Percentiles rank a stretch among this genome's conserved stretches.
These are phyloP conservation scores for Forbesichthys papilliferus DNA, from an alignment of 2,113 vertebrate genomes.

Conservation along the genomic window DNA sequence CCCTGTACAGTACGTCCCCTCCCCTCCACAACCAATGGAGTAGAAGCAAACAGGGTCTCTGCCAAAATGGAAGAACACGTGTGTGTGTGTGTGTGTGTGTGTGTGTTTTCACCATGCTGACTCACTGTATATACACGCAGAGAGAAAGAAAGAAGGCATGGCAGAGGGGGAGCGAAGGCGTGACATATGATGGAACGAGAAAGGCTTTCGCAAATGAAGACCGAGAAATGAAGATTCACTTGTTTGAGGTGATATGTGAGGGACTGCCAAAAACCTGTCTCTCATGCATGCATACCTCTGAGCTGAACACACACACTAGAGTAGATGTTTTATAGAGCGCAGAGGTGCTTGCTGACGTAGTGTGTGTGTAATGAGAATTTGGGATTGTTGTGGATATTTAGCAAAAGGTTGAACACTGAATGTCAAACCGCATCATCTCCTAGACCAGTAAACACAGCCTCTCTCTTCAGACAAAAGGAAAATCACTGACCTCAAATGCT, in stretches of 20 bases:
- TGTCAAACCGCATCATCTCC: background rate
- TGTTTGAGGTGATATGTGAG: no score
- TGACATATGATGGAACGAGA: background rate
- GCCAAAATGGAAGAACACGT: background rate
- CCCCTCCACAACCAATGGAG: constrained; percentile 29
- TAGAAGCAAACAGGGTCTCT: constrained; percentile 23
- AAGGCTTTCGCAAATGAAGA: background rate
- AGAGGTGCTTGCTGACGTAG: background rate
- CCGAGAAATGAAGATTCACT: background rate
- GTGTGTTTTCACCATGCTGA: constrained; percentile 47
- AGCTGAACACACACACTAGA: background rate
- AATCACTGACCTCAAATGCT: constrained; percentile 1
- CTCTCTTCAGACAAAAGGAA: background rate
- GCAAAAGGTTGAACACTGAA: background rate
- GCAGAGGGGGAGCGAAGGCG: background rate
- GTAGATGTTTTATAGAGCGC: background rate
- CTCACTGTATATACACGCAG: constrained; percentile 42
- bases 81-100: constrained; percentile 3
- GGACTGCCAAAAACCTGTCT: background rate
- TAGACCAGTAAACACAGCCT: background rate
- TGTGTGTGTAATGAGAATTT: no score
- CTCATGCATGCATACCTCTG: background rate
- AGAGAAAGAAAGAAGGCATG: background rate
- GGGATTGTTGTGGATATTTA: no score
- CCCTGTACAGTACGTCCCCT: constrained; percentile 6